Percentiles rank a stretch among this genome's conserved stretches.
Evolutionary conservation across 2,113 vertebrate genomes (phyloP).

Genomic region (Baryphthengus martii): DNA sequence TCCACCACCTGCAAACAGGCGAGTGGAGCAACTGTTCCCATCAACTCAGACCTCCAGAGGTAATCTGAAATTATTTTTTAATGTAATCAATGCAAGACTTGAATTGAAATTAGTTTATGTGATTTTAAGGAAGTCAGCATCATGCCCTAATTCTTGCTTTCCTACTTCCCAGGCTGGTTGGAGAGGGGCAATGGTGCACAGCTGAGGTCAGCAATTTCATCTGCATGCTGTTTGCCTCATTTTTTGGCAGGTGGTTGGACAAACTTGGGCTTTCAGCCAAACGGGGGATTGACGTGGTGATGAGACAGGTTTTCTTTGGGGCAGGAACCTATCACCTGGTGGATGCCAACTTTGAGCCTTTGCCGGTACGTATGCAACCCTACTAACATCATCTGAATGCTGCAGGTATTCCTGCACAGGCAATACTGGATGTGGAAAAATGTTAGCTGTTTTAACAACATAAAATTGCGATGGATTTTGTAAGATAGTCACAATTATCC

Average conservation of each 20-base stretch:
- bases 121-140: neutral
- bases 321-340: constrained; percentile 90
- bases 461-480: neutral
- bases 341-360: constrained; percentile 84
- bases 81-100: neutral
- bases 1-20: neutral
- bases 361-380: constrained; percentile 79
- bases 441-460: neutral
- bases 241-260: constrained; percentile 90
- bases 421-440: neutral
- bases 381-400: fast-evolving
- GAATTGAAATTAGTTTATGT: neutral
- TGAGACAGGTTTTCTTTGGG: constrained; percentile 91
- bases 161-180: fast-evolving
- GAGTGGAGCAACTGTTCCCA: neutral
- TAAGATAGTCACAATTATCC: too few relatives aligned
- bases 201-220: neutral
- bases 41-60: neutral
- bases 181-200: neutral
- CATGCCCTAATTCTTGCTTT: neutral
- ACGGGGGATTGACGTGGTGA: constrained; percentile 87
- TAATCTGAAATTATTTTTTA: neutral
- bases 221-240: neutral
- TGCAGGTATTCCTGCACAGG: neutral
- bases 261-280: constrained; percentile 87